Percentiles rank a stretch among this genome's conserved stretches.
phyloP scores from a whole-genome alignment of 1,140 invertebrate genomes.

The Thereuonema tuberculata region DNA sequence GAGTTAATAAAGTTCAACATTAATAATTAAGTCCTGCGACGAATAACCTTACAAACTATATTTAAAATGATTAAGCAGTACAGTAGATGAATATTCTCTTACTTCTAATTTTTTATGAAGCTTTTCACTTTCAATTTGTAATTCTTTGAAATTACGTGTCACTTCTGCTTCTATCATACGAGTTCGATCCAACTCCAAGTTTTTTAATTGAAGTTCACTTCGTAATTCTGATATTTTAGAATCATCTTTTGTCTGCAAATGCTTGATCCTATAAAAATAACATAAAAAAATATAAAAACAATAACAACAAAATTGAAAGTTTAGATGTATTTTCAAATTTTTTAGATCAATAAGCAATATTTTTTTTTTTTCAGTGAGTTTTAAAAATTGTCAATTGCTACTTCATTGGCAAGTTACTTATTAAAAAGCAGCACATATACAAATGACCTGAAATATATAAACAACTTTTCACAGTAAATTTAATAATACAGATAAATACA shows the following conservation, averaged over 20 bases:
- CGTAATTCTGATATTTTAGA: background rate
- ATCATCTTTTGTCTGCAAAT: constrained; percentile 19
- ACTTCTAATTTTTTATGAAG: constrained; percentile 32
- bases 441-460: too few species aligned
- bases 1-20: too few species aligned
- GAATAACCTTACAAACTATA: too few species aligned
- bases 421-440: too few species aligned
- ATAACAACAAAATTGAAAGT: background rate
- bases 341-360: background rate
- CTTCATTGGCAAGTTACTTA: background rate
- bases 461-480: too few species aligned
- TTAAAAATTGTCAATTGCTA: background rate
- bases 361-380: background rate
- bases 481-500: too few species aligned
- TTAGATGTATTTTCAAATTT: background rate
- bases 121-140: constrained; percentile 32
- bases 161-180: constrained; percentile 31
- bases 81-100: too few species aligned
- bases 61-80: too few species aligned
- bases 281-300: background rate
- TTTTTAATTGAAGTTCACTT: constrained; percentile 28
- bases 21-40: too few species aligned
- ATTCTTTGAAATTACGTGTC: constrained; percentile 26
- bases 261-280: background rate
- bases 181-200: constrained; percentile 29